Base-by-base conservation (phyloP, 2,888 invertebrate species). In the Eilema depressum region DNA sequence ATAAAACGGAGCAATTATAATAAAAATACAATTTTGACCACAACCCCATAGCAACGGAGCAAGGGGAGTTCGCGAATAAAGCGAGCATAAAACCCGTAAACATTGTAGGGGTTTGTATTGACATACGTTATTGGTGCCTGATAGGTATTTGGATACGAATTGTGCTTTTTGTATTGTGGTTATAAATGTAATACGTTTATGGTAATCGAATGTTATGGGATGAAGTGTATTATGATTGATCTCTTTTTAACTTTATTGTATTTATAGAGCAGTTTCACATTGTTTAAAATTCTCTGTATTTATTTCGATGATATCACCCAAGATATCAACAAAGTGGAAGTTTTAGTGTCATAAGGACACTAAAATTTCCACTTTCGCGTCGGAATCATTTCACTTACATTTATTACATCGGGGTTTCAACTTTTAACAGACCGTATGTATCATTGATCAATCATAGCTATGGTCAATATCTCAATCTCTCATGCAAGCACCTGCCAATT, bases 11-110 rank as follows among this genome's bases (percentile, higher is more conserved):
- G 91, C 92, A 89, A 93, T 95, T 95, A 95, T 91, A 94, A 95
- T 95, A 95, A 95, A 95, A 95, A 95, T 94, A 95, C 93, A 94
- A 94, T 95, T 94, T 93, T 88, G 91, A 93, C 93, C 92, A 86
- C 94, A 93, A 91, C 95, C 94, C 94, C 89, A 87, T 85, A 76
- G 83, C 84, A 84, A 88, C 83, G 85, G 82, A 73, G 73, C 78
- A 87, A 90, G 89, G 93, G 93, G 92, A 90, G 91, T 88, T 93
- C 85, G 95, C 94, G 85, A 94, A 94, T 93, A 93, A 93, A 91
- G 85, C 88, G 85, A 85, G 86, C 85, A 86, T 92, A 90, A 89
- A 91, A 89, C 85, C 86, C 83, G 83, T 90, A 89, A 90, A 89
- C 86, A 85, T 85, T 77, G 79, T 73, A 78, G 77, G 85, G 85